phyloP scores from a whole-genome alignment of 1,140 invertebrate species.

The Orchestia grillus region DNA sequence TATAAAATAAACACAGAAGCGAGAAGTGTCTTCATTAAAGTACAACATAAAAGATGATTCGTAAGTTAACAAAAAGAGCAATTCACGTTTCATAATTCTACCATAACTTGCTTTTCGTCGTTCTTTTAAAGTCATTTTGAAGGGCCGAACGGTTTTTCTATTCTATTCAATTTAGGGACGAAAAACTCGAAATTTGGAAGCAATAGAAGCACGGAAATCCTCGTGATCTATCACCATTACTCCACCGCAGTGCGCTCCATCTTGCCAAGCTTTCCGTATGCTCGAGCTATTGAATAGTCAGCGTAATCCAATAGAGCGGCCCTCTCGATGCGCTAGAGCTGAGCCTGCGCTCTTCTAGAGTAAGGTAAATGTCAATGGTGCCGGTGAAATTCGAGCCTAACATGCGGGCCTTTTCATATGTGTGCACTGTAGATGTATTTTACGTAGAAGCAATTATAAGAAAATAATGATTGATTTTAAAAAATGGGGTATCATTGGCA shows the following conservation, averaged over 20 bases:
- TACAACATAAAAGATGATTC: no score
- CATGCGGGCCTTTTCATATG: background rate
- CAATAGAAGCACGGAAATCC: background rate
- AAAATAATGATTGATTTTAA: no score
- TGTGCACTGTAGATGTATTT: no score
- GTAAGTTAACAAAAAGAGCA: no score
- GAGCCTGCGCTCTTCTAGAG: background rate
- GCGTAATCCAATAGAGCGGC: conserved; percentile 41
- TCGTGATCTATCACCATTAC: background rate
- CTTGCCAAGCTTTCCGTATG: conserved; percentile 5
- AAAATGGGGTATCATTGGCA: background rate
- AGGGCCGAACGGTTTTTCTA: background rate
- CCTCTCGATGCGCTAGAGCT: background rate
- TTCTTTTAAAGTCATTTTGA: no score
- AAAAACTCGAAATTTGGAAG: background rate
- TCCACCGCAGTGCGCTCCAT: background rate
- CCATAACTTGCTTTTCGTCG: no score
- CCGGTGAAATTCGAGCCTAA: background rate
- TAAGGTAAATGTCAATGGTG: background rate
- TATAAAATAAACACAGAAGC: no score
- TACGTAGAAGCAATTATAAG: no score
- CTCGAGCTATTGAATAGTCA: conserved; percentile 30
- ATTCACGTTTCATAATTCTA: no score
- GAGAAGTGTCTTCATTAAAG: no score
- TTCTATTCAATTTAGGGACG: background rate